Evolutionary conservation across 2,797 vertebrate genomes (phyloP).

Genomic region (Sardinella longiceps): DNA sequence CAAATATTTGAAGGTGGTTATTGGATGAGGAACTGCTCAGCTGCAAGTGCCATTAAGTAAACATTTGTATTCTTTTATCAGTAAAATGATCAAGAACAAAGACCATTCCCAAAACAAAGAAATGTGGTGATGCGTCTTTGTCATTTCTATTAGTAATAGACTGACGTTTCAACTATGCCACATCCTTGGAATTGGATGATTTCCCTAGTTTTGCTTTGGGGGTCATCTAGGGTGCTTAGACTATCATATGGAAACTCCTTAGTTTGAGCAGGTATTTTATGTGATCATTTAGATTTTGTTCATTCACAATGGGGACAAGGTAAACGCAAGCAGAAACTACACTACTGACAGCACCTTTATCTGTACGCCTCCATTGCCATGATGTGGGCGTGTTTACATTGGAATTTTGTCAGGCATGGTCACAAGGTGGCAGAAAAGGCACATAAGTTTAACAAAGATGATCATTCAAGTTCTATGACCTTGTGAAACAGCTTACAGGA

Average conservation of each 20-base stretch:
- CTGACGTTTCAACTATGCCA: neutral
- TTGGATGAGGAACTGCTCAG: neutral
- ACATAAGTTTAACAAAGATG: neutral
- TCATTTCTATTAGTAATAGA: neutral
- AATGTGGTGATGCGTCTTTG: neutral
- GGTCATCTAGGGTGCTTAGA: neutral
- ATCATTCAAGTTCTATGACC: neutral
- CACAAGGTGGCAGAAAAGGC: neutral
- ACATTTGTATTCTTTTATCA: neutral
- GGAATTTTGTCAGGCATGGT: neutral
- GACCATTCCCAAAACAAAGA: neutral
- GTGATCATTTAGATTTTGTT: no score
- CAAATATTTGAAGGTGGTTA: neutral
- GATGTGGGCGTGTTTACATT: neutral
- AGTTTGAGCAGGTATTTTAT: no score
- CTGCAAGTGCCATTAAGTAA: neutral
- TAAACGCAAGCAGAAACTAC: no score
- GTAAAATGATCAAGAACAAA: neutral
- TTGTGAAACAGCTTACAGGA: neutral
- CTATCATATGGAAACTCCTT: no score
- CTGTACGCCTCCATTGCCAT: neutral
- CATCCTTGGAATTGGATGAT: no score
- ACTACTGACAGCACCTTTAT: no score
- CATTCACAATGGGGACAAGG: no score
- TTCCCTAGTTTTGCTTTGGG: neutral